These are phyloP conservation scores for Drosophila nigrodunni DNA, from an alignment of 1,140 invertebrate species.

Conservation along the genomic window DNA sequence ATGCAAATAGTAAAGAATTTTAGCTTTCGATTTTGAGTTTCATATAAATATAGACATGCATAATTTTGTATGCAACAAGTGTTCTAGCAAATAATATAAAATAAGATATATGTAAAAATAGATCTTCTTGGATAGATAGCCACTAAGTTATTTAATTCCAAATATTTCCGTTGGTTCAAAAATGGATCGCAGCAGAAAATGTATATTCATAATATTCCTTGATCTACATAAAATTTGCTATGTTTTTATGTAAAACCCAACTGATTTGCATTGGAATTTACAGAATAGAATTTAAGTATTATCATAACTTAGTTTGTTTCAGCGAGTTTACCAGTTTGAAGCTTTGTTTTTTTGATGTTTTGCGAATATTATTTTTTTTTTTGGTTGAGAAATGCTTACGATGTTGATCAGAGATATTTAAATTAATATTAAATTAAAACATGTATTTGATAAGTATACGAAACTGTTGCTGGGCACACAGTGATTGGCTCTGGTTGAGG, in stretches of 20 bases:
- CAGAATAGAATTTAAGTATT: background rate
- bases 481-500: background rate
- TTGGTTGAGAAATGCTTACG: too few species aligned
- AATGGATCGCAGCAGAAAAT: too few species aligned
- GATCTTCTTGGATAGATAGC: too few species aligned
- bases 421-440: background rate
- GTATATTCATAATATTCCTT: background rate
- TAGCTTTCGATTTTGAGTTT: slow-evolving; percentile 12
- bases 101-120: too few species aligned
- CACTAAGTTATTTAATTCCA: too few species aligned
- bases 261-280: background rate
- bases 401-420: background rate
- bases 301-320: background rate
- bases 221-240: background rate
- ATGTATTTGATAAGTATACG: background rate
- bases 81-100: too few species aligned
- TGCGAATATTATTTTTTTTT: background rate
- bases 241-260: background rate
- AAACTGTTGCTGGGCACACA: background rate
- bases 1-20: slow-evolving; percentile 40
- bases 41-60: background rate
- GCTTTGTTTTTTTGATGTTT: background rate
- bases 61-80: too few species aligned
- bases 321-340: background rate
- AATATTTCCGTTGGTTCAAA: background rate